Conservation (phyloP, 2,888 invertebrate species). For the Drosophila heteroneura region DNA sequence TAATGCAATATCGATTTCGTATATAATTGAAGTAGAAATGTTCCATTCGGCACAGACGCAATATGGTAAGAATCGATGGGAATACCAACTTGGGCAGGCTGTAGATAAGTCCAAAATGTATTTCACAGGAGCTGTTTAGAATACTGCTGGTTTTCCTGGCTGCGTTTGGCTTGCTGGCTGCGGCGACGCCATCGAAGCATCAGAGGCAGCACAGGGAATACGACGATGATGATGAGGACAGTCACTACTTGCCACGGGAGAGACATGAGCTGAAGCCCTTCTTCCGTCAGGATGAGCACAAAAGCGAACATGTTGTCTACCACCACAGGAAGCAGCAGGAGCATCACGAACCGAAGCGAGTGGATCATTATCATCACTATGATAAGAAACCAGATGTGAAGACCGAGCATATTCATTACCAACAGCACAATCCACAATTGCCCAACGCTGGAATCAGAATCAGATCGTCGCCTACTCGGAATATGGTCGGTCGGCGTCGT, state of each 20-base stretch:
- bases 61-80: slow-evolving; percentile 57
- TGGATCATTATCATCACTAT: slow-evolving; percentile 73
- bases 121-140: slow-evolving; percentile 41
- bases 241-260: slow-evolving; percentile 61
- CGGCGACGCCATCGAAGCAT: slow-evolving; percentile 58
- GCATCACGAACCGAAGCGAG: slow-evolving; percentile 66
- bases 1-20: slow-evolving; percentile 39
- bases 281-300: slow-evolving; percentile 63
- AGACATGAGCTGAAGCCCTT: slow-evolving; percentile 41
- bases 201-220: slow-evolving; percentile 50
- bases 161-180: slow-evolving; percentile 47
- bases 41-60: slow-evolving; percentile 44
- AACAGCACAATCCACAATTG: slow-evolving; percentile 40
- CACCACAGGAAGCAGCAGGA: slow-evolving; percentile 61
- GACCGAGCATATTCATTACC: slow-evolving; percentile 68
- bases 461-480: slow-evolving; percentile 40
- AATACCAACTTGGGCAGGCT: background rate
- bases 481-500: slow-evolving; percentile 39
- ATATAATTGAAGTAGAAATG: slow-evolving; percentile 58
- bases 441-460: slow-evolving; percentile 47
- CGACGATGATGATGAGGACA: slow-evolving; percentile 51
- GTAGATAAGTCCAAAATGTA: background rate
- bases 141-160: slow-evolving; percentile 48
- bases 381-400: slow-evolving; percentile 64
- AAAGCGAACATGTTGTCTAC: slow-evolving; percentile 61